Evolutionary conservation across 64 coral and sea anemone genomes (phyloP).

Genomic region (Porites australiensis): DNA sequence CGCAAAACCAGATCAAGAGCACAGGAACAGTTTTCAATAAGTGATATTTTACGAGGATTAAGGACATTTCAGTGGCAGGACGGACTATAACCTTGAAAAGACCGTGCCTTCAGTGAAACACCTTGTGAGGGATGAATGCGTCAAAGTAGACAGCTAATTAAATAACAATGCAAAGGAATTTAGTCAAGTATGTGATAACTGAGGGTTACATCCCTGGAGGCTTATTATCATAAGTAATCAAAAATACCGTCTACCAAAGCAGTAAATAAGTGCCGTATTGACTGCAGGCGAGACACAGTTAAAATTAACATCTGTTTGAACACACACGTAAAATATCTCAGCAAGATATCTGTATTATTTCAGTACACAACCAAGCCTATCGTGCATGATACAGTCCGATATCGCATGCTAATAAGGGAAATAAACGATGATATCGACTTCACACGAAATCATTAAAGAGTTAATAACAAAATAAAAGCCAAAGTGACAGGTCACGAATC

Average conservation of each 20-base stretch:
- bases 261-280: constrained; percentile 1
- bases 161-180: constrained; percentile 18
- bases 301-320: constrained; percentile 35
- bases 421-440: constrained; percentile 17
- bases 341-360: constrained; percentile 8
- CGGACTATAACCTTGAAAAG: constrained; percentile 3
- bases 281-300: not conserved
- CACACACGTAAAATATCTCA: constrained; percentile 10
- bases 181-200: constrained; percentile 40
- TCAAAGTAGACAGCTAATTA: constrained; percentile 25
- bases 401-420: not conserved
- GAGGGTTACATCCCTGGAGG: constrained; percentile 19
- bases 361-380: not conserved
- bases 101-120: not conserved
- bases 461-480: constrained; percentile 8
- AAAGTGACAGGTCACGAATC: not conserved
- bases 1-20: not conserved
- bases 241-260: constrained; percentile 3
- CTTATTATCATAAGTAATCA: constrained; percentile 50
- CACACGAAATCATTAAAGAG: not conserved
- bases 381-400: not conserved
- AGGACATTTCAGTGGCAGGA: constrained; percentile 27
- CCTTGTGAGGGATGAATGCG: not conserved
- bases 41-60: constrained; percentile 11
- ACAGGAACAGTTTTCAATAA: not conserved